These are phyloP conservation scores for Thymelicus acteon DNA, from an alignment of 2,888 invertebrate species.

Conservation along the genomic window DNA sequence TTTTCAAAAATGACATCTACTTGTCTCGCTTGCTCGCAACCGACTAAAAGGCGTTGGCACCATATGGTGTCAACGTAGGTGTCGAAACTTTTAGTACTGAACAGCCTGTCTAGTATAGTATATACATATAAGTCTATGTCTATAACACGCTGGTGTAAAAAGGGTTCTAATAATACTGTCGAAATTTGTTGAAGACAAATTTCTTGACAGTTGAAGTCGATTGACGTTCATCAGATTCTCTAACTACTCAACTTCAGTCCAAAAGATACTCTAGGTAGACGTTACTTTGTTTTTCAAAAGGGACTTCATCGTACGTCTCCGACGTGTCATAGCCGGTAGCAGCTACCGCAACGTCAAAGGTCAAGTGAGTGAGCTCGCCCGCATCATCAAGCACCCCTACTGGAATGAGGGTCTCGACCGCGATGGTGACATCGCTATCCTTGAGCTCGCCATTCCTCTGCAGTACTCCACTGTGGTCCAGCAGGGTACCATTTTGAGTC, in stretches of 20 bases:
- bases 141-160: no score
- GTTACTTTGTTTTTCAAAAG: slow-evolving; percentile 43
- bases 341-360: slow-evolving; percentile 60
- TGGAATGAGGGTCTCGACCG: slow-evolving; percentile 92
- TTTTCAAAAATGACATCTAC: no score
- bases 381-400: slow-evolving; percentile 50
- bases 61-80: no score
- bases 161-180: no score
- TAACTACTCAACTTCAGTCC: background rate
- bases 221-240: no score
- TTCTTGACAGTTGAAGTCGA: no score
- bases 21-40: no score
- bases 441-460: slow-evolving; percentile 49
- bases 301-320: slow-evolving; percentile 45
- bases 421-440: slow-evolving; percentile 79
- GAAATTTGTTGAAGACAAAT: no score
- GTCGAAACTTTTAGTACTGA: no score
- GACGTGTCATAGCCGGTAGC: slow-evolving; percentile 62
- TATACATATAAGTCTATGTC: no score
- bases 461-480: slow-evolving; percentile 47
- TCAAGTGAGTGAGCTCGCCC: slow-evolving; percentile 27
- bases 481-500: slow-evolving; percentile 46
- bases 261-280: background rate
- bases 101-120: no score
- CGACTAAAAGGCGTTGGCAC: no score